A percentile compares a stretch with the other conserved stretches of the same genome.
Evolutionary conservation across 2,113 vertebrate species (phyloP).

Genomic region (Peromyscus maniculatus): DNA sequence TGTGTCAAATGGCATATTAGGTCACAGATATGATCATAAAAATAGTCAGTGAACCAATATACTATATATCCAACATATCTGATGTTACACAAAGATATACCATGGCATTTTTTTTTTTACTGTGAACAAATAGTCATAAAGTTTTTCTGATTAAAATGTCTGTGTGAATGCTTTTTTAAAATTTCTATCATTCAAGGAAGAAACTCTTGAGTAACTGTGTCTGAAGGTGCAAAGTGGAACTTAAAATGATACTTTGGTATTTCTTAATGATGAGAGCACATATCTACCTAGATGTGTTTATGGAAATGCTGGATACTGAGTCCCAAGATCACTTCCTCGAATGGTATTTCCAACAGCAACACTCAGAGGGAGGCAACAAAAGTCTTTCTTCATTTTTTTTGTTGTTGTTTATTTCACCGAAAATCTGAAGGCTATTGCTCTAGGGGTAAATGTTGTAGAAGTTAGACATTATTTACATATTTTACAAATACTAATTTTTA

Average conservation of each 20-base stretch:
- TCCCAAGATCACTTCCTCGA: neutral
- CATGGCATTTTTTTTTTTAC: neutral
- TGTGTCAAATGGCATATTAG: neutral
- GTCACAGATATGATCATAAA: neutral
- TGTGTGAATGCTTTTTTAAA: neutral
- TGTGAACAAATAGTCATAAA: neutral
- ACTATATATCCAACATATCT: neutral
- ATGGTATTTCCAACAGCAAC: neutral
- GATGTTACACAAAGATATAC: neutral
- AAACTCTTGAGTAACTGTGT: neutral
- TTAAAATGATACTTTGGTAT: neutral
- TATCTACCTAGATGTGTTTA: neutral
- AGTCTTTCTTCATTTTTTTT: neutral
- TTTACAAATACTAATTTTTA: neutral
- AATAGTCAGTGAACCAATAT: neutral
- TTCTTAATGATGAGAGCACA: neutral
- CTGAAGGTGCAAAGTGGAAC: neutral
- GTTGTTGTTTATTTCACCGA: neutral
- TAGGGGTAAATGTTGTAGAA: neutral
- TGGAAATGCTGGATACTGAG: neutral
- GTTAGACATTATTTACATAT: neutral
- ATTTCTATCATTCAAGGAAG: neutral
- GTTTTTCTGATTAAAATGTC: conserved; percentile 44
- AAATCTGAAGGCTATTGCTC: neutral
- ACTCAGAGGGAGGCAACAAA: neutral